Evolutionary conservation across 2,888 invertebrate species (phyloP).

Genomic region (Ophion ellenae): DNA sequence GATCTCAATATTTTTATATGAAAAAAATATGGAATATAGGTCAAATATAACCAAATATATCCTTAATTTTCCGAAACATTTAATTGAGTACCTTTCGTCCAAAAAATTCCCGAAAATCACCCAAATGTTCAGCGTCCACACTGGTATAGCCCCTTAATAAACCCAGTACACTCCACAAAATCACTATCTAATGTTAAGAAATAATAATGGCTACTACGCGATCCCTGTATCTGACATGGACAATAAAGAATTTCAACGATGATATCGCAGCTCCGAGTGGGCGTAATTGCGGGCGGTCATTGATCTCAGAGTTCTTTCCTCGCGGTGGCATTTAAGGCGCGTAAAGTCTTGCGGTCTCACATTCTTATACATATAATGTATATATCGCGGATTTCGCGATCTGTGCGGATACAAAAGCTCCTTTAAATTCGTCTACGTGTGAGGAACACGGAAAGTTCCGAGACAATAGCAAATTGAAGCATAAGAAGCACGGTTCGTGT

Average conservation of each 20-base stretch:
- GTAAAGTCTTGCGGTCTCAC: slow-evolving; percentile 6
- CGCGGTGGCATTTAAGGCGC: slow-evolving; percentile 41
- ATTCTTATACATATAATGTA: slow-evolving; percentile 28
- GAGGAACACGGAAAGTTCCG: slow-evolving; percentile 18
- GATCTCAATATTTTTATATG: no score
- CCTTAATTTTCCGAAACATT: no score
- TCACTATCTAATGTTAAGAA: no score
- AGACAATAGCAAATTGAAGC: slow-evolving; percentile 20
- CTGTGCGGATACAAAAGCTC: not conserved
- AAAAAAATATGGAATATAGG: no score
- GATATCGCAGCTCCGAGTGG: slow-evolving; percentile 28
- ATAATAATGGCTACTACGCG: not conserved
- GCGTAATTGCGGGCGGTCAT: slow-evolving; percentile 48
- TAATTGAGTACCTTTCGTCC: no score
- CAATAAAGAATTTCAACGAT: slow-evolving; percentile 7
- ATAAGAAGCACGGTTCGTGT: slow-evolving; percentile 28
- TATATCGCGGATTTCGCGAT: slow-evolving; percentile 34
- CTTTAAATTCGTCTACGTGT: slow-evolving; percentile 18
- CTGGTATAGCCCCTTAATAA: no score
- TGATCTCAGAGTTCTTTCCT: slow-evolving; percentile 41
- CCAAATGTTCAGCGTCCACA: no score
- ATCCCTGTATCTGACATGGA: not conserved
- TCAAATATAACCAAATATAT: no score
- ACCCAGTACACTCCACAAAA: no score
- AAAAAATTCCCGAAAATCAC: no score